Evolutionary conservation across 2,888 invertebrate genomes (phyloP).

Genomic region (Corbicula japonica): DNA sequence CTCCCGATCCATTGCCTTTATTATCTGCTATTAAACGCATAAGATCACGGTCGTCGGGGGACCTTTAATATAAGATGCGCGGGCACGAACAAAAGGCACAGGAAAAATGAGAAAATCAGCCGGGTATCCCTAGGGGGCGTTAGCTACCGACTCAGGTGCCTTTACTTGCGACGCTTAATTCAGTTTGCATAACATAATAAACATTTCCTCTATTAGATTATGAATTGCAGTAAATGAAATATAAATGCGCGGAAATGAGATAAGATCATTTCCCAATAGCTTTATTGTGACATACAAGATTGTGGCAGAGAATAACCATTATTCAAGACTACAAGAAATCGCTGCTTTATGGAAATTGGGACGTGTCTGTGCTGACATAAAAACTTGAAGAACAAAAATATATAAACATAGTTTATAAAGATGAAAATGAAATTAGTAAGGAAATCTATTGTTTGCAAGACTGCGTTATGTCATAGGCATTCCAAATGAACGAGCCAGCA

Average conservation of each 20-base stretch:
- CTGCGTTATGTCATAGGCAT: no score
- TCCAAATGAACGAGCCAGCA: no score
- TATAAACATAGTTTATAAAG: no score
- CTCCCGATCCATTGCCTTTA: constrained; percentile 18
- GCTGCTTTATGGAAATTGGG: no score
- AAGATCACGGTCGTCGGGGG: constrained; percentile 48
- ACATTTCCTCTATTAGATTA: constrained; percentile 78
- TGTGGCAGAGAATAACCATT: constrained; percentile 30
- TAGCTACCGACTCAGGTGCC: constrained; percentile 65
- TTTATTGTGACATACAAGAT: constrained; percentile 54
- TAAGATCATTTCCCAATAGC: constrained; percentile 56
- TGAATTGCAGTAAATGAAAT: constrained; percentile 73
- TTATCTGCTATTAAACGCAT: constrained; percentile 59
- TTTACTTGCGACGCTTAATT: constrained; percentile 55
- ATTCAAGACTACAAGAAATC: constrained; percentile 24
- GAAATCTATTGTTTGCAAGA: no score
- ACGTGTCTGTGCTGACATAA: no score
- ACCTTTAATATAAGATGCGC: constrained; percentile 53
- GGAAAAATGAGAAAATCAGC: constrained; percentile 45
- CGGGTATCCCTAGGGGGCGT: constrained; percentile 30
- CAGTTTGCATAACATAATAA: constrained; percentile 80
- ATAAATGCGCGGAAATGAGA: constrained; percentile 60
- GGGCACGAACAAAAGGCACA: constrained; percentile 60
- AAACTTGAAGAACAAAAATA: no score
- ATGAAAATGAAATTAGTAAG: no score